A percentile compares a stretch with the other conserved stretches of the same genome.
phyloP scores from a whole-genome alignment of 2,888 invertebrate genomes.

The Mythimna impura region DNA sequence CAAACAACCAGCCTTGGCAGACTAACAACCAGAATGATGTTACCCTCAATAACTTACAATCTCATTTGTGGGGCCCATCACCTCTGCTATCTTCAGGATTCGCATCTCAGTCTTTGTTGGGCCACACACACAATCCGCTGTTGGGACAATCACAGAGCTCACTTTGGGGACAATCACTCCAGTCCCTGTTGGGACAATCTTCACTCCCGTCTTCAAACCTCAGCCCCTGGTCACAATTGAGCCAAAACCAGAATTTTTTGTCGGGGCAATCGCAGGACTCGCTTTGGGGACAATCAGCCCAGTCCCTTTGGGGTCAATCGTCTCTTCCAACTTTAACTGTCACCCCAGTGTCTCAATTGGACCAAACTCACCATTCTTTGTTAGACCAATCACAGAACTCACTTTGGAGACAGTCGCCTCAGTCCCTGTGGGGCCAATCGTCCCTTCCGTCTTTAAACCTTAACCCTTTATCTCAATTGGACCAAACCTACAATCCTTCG shows the following conservation, averaged over 20 bases:
- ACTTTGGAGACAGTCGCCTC: background rate
- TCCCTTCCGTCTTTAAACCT: background rate
- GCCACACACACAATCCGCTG: background rate
- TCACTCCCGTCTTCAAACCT: background rate
- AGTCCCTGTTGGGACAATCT: background rate
- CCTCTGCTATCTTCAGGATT: background rate
- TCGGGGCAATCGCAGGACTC: background rate
- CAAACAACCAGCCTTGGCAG: background rate
- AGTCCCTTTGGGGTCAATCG: background rate
- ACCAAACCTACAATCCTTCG: background rate
- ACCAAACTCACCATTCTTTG: background rate
- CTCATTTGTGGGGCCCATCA: background rate
- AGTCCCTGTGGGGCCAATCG: background rate
- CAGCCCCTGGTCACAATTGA: background rate
- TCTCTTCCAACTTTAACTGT: background rate
- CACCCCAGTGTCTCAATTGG: background rate
- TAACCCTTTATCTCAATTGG: background rate
- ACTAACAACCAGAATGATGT: background rate
- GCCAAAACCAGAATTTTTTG: background rate
- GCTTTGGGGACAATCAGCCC: background rate
- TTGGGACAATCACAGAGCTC: background rate
- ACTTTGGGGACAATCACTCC: slow-evolving; percentile 10
- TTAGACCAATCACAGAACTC: background rate
- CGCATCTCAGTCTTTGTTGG: background rate
- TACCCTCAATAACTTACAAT: background rate